Base-by-base conservation (phyloP, 1,140 invertebrate genomes). In the Euwallacea similis region DNA sequence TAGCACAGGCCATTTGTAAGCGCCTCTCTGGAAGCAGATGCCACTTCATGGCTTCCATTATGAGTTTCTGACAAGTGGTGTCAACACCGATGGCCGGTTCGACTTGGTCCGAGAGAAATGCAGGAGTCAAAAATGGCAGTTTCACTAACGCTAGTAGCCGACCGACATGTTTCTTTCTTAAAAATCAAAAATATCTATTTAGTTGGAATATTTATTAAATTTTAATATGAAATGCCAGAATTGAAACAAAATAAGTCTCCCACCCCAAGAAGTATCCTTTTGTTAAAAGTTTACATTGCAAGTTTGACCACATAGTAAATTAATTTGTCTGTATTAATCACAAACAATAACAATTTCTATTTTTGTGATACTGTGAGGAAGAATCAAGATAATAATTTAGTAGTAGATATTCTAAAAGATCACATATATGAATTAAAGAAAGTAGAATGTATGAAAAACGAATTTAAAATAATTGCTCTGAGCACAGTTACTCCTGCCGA, bases 31-130 rank as follows among this genome's bases (percentile, higher is more conserved):
- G 94, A 66, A 97, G 80, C 11, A 97, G 83, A 81, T 96, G 94
- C 86, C 95, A 97, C 78, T 95, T 96, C 67, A 96, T 87, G 43
- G 95, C 95, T 82, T 97, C 95, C 88, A 97, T 93, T 61, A 97
- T 91, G 44, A 98, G 83, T 74, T 93, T 90, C 79, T 95, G 93
- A 79, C 92, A 94, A 71, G 15, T 56, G 2, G 87, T 86, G 21
- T 66, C 65, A 13, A 7, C n/a, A 9, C 50, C 42, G n/a, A 66
- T 21, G 9, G 75, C 67, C 41, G 73, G 73, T 72, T 81, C 80
- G 0, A 81, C 78, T 59, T 81, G 77, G 69, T 81, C 80, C 7
- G 75, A 76, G 15, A 81, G 63, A 73, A 95, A 93, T 77, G 93
- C 88, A 33, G 94, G 93, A 69, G 91, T 88, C 55, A 97, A 82